Evolutionary conservation across 1,140 invertebrate genomes (phyloP).

Genomic region (silkworm (Bombyx mori)): DNA sequence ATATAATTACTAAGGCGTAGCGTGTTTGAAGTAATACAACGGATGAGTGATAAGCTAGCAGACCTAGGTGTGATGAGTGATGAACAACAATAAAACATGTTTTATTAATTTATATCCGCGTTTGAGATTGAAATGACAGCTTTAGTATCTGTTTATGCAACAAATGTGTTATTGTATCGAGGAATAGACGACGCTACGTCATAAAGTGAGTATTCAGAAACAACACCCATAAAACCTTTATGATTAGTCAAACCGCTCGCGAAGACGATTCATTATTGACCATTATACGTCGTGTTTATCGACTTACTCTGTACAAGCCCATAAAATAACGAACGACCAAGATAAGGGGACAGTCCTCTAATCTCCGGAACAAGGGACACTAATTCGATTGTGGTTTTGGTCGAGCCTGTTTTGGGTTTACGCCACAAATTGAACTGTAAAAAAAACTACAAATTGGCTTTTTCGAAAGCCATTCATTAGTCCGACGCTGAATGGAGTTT

Average conservation of each 20-base stretch:
- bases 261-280: slow-evolving; percentile 67
- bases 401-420: slow-evolving; percentile 63
- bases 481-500: slow-evolving; percentile 50
- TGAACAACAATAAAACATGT: too few relatives aligned
- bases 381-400: slow-evolving; percentile 71
- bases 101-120: too few relatives aligned
- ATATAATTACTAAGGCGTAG: too few relatives aligned
- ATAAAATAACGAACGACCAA: slow-evolving; percentile 70
- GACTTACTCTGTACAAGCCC: slow-evolving; percentile 65
- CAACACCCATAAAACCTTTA: slow-evolving; percentile 66
- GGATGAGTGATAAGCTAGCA: too few relatives aligned
- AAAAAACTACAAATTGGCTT: slow-evolving; percentile 70
- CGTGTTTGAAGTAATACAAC: too few relatives aligned
- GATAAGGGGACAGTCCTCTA: slow-evolving; percentile 68
- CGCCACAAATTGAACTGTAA: slow-evolving; percentile 68
- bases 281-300: slow-evolving; percentile 70
- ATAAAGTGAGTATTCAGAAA: slow-evolving; percentile 50
- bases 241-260: slow-evolving; percentile 67
- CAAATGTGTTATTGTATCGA: slow-evolving; percentile 23
- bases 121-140: slow-evolving; percentile 8
- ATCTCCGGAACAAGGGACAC: slow-evolving; percentile 70
- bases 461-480: slow-evolving; percentile 67
- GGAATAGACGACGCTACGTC: slow-evolving; percentile 26
- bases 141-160: slow-evolving; percentile 33
- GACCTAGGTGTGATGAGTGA: too few relatives aligned